These are phyloP conservation scores for Trachops cirrhosus DNA, from an alignment of 2,797 vertebrate genomes.

Conservation along the genomic window DNA sequence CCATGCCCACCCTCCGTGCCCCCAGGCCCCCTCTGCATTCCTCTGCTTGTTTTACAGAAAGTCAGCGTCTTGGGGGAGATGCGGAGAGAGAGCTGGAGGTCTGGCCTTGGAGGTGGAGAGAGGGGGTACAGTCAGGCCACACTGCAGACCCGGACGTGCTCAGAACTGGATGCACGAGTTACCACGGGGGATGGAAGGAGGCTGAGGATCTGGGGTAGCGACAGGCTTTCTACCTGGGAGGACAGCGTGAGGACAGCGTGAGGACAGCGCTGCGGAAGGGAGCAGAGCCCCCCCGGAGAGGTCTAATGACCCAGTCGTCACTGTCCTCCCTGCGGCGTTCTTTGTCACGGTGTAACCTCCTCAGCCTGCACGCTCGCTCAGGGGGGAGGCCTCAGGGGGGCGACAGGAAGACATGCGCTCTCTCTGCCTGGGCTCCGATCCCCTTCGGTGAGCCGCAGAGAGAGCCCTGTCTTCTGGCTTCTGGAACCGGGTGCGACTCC, in stretches of 20 bases:
- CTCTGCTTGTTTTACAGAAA: background rate
- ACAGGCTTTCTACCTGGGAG: background rate
- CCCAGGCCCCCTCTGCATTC: too few species aligned
- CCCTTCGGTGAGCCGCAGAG: background rate
- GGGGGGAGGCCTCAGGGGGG: background rate
- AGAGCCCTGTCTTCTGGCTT: constrained; percentile 42
- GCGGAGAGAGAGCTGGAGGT: background rate
- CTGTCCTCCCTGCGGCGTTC: background rate
- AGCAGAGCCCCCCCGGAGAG: background rate
- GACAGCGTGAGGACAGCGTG: background rate
- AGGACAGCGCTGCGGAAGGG: background rate
- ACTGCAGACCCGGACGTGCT: background rate
- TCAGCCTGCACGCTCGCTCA: background rate
- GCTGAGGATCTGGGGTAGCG: background rate
- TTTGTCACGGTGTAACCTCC: background rate
- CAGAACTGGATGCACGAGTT: background rate
- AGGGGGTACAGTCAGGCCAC: background rate
- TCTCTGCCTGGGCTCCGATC: background rate
- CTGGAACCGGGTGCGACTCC: constrained; percentile 43
- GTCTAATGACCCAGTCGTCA: background rate
- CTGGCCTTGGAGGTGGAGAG: background rate
- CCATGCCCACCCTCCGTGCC: too few species aligned
- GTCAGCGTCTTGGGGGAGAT: background rate
- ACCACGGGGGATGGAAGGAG: background rate
- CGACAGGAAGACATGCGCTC: background rate